A percentile compares a stretch with the other conserved stretches of the same genome.
These are phyloP conservation scores for Drosophila sordidula DNA, from an alignment of 2,888 invertebrate genomes.

Conservation along the genomic window DNA sequence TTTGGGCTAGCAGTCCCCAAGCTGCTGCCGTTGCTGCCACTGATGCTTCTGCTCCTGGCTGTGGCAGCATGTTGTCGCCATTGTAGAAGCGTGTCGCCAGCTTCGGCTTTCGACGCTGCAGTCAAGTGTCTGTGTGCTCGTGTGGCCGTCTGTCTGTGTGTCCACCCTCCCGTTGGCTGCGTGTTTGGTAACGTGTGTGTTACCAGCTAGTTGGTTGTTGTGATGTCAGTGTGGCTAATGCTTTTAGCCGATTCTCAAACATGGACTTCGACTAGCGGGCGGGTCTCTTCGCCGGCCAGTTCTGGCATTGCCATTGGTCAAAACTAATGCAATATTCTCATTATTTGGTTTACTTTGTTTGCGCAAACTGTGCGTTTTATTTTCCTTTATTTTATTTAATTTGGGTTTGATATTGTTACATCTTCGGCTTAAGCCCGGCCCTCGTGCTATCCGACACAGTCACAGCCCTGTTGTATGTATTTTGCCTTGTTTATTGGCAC, in stretches of 20 bases:
- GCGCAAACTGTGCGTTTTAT: constrained; percentile 52
- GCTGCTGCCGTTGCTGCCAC: constrained; percentile 20
- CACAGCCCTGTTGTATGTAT: constrained; percentile 19
- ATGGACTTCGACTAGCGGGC: constrained; percentile 21
- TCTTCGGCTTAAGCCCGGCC: constrained; percentile 15
- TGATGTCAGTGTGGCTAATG: constrained; percentile 77
- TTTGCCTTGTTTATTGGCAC: constrained; percentile 69
- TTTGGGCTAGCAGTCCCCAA: constrained; percentile 67
- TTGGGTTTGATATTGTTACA: constrained; percentile 73
- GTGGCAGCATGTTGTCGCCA: constrained; percentile 77
- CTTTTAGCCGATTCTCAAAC: constrained; percentile 72
- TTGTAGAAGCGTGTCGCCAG: constrained; percentile 74
- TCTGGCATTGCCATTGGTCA: constrained; percentile 36
- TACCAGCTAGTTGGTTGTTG: constrained; percentile 60
- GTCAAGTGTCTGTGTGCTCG: constrained; percentile 61
- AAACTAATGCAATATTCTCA: constrained; percentile 81
- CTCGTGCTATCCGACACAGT: constrained; percentile 6
- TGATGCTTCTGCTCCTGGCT: constrained; percentile 14
- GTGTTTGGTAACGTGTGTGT: constrained; percentile 58
- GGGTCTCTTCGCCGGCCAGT: constrained; percentile 1
- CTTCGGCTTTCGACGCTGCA: constrained; percentile 58
- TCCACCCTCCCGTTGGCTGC: constrained; percentile 4
- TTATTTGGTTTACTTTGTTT: constrained; percentile 70
- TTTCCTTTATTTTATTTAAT: constrained; percentile 69
- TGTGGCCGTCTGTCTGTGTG: constrained; percentile 14